Conservation (phyloP, 2,888 invertebrate species). For the Entomobrya proxima region DNA sequence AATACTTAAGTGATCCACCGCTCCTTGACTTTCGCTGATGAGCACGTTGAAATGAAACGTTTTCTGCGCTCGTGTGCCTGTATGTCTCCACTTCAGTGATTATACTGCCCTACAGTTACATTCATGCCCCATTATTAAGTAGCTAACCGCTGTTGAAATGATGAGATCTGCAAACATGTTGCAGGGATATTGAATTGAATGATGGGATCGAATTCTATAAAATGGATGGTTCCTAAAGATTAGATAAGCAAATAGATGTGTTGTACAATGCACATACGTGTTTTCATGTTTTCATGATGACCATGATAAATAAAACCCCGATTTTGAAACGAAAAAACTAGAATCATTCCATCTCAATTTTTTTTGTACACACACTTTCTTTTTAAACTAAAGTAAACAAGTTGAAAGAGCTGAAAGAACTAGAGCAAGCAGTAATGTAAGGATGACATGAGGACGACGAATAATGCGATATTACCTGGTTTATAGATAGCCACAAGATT, state of each 20-base stretch:
- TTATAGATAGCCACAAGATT: not conserved
- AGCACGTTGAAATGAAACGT: too few species aligned
- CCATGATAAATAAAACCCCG: not conserved
- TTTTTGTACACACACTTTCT: too few species aligned
- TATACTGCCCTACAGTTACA: too few species aligned
- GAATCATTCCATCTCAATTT: too few species aligned
- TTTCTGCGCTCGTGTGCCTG: not conserved
- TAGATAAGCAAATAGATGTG: constrained; percentile 20
- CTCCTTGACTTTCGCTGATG: constrained; percentile 29
- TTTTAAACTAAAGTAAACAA: too few species aligned
- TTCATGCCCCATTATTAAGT: not conserved
- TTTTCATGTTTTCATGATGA: not conserved
- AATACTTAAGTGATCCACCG: too few species aligned
- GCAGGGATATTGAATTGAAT: not conserved
- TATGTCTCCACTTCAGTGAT: too few species aligned
- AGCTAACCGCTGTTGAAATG: constrained; percentile 26
- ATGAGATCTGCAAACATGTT: constrained; percentile 21
- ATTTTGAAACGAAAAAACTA: too few species aligned
- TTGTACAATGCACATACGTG: not conserved
- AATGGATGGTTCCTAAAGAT: constrained; percentile 9
- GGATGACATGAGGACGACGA: too few species aligned
- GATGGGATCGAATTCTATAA: constrained; percentile 5
- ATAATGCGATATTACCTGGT: constrained; percentile 31
- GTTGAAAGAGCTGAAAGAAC: too few species aligned
- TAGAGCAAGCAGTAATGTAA: too few species aligned